Base-by-base conservation (phyloP, 2,797 vertebrate genomes). In the Hafferia zeledoni region DNA sequence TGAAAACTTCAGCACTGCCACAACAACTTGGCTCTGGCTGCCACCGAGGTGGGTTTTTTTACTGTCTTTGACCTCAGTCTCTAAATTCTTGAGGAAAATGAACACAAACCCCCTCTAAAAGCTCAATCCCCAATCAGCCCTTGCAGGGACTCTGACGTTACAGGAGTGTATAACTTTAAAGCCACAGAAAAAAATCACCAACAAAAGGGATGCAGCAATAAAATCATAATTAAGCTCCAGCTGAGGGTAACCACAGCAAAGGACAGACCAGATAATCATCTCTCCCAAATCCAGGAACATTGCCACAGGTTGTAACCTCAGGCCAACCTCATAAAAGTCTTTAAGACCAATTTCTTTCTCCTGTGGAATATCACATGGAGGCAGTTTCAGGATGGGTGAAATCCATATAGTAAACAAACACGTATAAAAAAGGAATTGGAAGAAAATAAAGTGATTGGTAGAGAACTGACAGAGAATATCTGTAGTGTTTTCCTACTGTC, bases 301-400 rank as follows among this genome's bases (percentile, higher is more conserved):
- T 92, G 94, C 80, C 92, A 92, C 86, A 49, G 92, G 90, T 95
- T 96, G 92, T 55, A 90, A 95, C 88, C 94, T 87, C 86, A 50
- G 92, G 60, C 80, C 91, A 84, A 82, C 24, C 74, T 93, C 84
- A 94, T 94, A 89, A 96, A 94, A 89, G 84, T 87, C 92, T 91
- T 94, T 83, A 85, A 90, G 91, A 59, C 50, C 81, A 67, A 80
- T 96, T 91, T 82, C 90, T 92, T 87, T 27, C 52, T 96, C 71
- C 81, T 0, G 0, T 67, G 71, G 95, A 95, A 92, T 89, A 82
- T 70, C 70, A 82, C 70, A 50, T 1, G 1, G 47, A 93, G 79
- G 68, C 83, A 41, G 74, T 63, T 90, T 46, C 63, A 56, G 93
- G 76, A n/a, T 31, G 83, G 81, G 71, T 37, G 27, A 95, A 93